A percentile compares a stretch with the other conserved stretches of the same genome.
Conservation (phyloP, 2,888 invertebrate species). For the Ophion costatus region DNA sequence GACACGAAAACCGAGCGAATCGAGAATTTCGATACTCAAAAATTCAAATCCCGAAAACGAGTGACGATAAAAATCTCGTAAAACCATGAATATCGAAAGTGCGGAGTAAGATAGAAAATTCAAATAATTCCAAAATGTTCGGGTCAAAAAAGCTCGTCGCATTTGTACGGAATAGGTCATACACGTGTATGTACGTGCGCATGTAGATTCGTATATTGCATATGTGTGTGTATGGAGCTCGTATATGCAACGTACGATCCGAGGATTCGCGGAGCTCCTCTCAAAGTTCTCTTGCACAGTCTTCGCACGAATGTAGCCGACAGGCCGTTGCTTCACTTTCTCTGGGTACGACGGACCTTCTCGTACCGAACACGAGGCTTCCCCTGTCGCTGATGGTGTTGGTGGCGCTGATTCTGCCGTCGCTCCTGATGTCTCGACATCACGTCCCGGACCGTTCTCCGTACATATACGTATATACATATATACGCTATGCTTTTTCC, state of each 20-base stretch:
- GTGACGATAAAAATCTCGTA: not conserved
- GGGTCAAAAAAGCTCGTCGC: not conserved
- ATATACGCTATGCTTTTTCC: not conserved
- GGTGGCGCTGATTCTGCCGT: slow-evolving; percentile 36
- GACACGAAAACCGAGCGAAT: no score
- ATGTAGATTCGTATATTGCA: not conserved
- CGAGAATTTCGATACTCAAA: no score
- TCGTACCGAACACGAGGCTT: slow-evolving; percentile 53
- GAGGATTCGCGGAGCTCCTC: slow-evolving; percentile 33
- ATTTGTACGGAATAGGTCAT: not conserved
- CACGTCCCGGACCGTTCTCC: slow-evolving; percentile 43
- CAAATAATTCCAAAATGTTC: not conserved
- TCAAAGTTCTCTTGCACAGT: slow-evolving; percentile 39
- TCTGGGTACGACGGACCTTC: slow-evolving; percentile 57
- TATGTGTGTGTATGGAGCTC: not conserved
- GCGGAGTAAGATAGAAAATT: not conserved
- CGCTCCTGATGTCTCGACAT: slow-evolving; percentile 50
- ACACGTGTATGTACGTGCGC: not conserved
- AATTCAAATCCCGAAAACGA: not conserved
- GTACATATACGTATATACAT: slow-evolving; percentile 19
- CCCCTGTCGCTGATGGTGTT: slow-evolving; percentile 41
- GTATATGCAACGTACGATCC: slow-evolving; percentile 20
- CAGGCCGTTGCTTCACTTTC: slow-evolving; percentile 60
- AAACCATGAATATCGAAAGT: not conserved
- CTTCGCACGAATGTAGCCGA: slow-evolving; percentile 49